phyloP scores from a whole-genome alignment of 2,113 vertebrate species.

The Tenebrosternarchus preto region DNA sequence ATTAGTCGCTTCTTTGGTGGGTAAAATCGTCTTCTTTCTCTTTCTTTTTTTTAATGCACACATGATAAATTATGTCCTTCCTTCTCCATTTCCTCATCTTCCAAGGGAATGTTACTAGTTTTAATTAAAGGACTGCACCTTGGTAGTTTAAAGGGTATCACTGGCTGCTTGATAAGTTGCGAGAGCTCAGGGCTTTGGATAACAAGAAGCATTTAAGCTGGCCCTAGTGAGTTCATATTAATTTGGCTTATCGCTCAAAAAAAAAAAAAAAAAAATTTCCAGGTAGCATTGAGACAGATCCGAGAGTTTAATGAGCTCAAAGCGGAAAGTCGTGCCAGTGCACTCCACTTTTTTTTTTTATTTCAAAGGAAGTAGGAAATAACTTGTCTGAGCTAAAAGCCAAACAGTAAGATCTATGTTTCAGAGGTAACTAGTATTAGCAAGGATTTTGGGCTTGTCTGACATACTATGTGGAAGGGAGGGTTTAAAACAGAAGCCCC shows the following conservation, averaged over 20 bases:
- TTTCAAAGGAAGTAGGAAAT: constrained; percentile 61
- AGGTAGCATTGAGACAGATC: constrained; percentile 79
- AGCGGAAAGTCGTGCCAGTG: constrained; percentile 78
- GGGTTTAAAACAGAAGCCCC: constrained; percentile 78
- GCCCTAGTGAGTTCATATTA: constrained; percentile 78
- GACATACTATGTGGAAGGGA: constrained; percentile 72
- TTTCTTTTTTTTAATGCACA: constrained; percentile 55
- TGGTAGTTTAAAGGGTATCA: constrained; percentile 83
- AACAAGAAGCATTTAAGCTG: constrained; percentile 76
- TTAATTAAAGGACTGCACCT: constrained; percentile 81
- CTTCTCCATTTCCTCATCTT: constrained; percentile 64
- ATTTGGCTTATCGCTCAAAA: constrained; percentile 76
- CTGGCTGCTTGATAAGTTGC: constrained; percentile 76
- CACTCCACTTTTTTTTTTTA: constrained; percentile 59
- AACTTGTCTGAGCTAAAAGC: constrained; percentile 74
- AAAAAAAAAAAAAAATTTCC: constrained; percentile 47
- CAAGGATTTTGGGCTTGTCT: constrained; percentile 80
- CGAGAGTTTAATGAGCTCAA: constrained; percentile 77
- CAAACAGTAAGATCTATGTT: constrained; percentile 78
- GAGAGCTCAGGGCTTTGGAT: constrained; percentile 75
- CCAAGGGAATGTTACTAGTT: constrained; percentile 71
- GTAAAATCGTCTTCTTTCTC: constrained; percentile 50
- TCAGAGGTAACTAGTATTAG: constrained; percentile 79
- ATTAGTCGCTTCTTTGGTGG: constrained; percentile 44
- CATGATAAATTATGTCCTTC: constrained; percentile 71